These are phyloP conservation scores for Menura novaehollandiae DNA, from an alignment of 2,113 vertebrate species.

Conservation along the genomic window DNA sequence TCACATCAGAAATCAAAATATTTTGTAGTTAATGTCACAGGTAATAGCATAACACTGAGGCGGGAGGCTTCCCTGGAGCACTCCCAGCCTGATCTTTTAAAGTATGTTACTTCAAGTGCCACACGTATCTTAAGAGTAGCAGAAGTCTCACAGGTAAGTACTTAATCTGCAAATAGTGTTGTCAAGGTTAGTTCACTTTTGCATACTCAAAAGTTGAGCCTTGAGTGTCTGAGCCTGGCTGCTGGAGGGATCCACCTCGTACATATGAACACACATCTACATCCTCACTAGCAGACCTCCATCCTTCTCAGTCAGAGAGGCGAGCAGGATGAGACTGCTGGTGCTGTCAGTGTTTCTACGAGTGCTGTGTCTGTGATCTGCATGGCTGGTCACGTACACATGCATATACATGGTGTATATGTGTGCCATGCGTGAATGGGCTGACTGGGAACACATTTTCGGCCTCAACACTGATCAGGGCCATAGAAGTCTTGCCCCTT, in stretches of 20 bases:
- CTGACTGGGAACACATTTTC: background rate
- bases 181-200: background rate
- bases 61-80: background rate
- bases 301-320: background rate
- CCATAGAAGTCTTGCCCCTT: background rate
- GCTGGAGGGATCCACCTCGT: background rate
- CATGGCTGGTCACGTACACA: rapidly evolving
- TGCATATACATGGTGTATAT: rapidly evolving
- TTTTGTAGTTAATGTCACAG: background rate
- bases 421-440: rapidly evolving
- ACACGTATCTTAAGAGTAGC: background rate
- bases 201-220: background rate
- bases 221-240: background rate
- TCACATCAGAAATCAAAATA: background rate
- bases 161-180: background rate
- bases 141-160: background rate
- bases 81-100: background rate
- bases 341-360: background rate
- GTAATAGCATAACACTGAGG: background rate
- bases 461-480: background rate
- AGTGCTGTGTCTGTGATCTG: background rate
- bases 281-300: background rate
- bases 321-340: background rate
- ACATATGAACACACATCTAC: too few relatives aligned
- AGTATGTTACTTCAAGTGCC: background rate